Percentiles rank a stretch among this genome's conserved stretches.
Evolutionary conservation across 2,113 vertebrate species (phyloP).

Genomic region (Cryptoleucopteryx plumbea): DNA sequence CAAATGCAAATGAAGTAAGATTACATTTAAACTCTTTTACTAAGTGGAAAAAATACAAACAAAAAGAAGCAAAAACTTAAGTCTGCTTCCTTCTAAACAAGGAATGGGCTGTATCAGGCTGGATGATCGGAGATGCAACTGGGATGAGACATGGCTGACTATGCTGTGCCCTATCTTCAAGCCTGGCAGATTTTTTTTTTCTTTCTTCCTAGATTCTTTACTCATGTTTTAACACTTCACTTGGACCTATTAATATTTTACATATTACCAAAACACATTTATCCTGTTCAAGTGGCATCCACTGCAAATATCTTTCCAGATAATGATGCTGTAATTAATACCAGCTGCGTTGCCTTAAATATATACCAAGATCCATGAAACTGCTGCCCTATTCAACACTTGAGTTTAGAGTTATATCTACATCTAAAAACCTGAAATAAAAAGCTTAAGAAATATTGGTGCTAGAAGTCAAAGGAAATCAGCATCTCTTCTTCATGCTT

Average conservation of each 20-base stretch:
- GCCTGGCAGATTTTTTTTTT: not conserved
- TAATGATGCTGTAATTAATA: not conserved
- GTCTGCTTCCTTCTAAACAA: not conserved
- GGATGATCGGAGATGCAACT: not conserved
- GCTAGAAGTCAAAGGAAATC: conserved; percentile 16
- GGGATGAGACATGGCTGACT: not conserved
- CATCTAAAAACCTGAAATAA: conserved; percentile 1
- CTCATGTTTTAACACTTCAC: not conserved
- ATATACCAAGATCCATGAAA: not conserved
- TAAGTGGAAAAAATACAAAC: not conserved
- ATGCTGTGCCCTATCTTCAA: not conserved
- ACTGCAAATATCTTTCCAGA: not conserved
- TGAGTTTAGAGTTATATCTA: not conserved
- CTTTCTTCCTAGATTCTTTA: not conserved
- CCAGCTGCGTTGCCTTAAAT: not conserved
- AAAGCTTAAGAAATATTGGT: conserved; percentile 37
- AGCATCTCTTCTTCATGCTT: not conserved
- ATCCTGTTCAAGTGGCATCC: not conserved
- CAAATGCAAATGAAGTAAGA: not conserved
- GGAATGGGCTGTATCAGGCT: not conserved
- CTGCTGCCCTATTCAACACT: not conserved
- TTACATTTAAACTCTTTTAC: not conserved
- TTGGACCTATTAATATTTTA: not conserved
- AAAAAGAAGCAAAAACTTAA: not conserved
- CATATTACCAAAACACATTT: not conserved